Evolutionary conservation across 2,113 vertebrate genomes (phyloP).

Genomic region (Spea bombifrons): DNA sequence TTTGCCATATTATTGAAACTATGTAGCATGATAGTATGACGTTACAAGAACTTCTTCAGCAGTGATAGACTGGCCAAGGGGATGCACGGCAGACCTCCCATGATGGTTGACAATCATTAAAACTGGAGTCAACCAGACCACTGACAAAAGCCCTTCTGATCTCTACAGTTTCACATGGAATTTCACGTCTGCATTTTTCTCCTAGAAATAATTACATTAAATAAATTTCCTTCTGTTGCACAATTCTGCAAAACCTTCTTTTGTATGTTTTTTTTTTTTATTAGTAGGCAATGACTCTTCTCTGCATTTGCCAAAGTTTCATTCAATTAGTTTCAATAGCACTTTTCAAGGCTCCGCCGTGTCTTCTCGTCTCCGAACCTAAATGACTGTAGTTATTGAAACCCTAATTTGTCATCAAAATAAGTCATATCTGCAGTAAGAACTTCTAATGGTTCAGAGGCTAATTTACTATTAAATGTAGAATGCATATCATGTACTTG

Average conservation of each 20-base stretch:
- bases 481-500: neutral
- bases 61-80: neutral
- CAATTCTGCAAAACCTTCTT: constrained; percentile 11
- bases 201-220: constrained; percentile 41
- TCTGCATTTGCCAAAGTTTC: constrained; percentile 23
- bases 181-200: constrained; percentile 35
- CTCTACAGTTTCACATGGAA: constrained; percentile 18
- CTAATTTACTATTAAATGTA: neutral
- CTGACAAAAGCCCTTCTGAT: constrained; percentile 30
- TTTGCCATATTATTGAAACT: no score
- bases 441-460: neutral
- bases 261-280: constrained; percentile 6
- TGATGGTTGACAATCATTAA: neutral
- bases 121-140: neutral
- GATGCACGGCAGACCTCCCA: neutral
- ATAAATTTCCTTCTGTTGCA: constrained; percentile 29
- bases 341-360: neutral
- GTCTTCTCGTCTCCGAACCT: neutral
- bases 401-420: neutral
- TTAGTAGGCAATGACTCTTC: constrained; percentile 13
- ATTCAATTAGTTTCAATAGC: constrained; percentile 7
- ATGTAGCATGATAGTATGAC: no score
- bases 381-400: neutral
- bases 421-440: neutral
- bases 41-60: neutral